phyloP scores from a whole-genome alignment of 37 sponge, comb jelly and placozoan species.

The Haliclona indistincta region DNA sequence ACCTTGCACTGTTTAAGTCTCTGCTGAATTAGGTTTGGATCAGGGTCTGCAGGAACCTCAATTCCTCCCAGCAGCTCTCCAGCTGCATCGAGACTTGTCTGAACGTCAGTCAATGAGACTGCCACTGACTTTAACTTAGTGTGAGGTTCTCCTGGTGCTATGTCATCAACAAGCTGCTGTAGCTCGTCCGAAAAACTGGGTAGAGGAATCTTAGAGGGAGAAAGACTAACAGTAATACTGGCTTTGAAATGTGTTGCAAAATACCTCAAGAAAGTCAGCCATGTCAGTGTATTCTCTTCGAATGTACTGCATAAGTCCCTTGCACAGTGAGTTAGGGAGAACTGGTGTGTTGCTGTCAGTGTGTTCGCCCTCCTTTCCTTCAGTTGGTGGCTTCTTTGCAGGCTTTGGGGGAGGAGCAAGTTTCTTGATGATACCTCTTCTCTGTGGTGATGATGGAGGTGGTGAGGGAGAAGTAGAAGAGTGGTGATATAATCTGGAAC shows the following conservation, averaged over 20 bases:
- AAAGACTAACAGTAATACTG: too few species aligned
- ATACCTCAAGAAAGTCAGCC: too few species aligned
- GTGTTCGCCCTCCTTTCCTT: not conserved
- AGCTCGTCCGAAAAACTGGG: too few species aligned
- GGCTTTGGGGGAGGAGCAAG: not conserved
- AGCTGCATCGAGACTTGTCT: slow-evolving; percentile 7
- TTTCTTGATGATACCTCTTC: not conserved
- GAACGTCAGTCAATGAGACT: too few species aligned
- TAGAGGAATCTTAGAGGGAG: too few species aligned
- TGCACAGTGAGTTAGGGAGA: slow-evolving; percentile 2
- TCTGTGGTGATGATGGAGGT: not conserved
- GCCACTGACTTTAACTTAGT: too few species aligned
- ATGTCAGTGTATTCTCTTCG: slow-evolving; percentile 20
- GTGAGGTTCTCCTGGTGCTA: too few species aligned
- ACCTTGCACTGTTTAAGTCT: slow-evolving; percentile 45
- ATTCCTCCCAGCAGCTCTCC: slow-evolving; percentile 12
- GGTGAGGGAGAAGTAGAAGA: slow-evolving; percentile 3
- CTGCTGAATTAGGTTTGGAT: slow-evolving; percentile 26
- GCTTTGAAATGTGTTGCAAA: too few species aligned
- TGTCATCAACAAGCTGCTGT: too few species aligned
- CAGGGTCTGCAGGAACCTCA: slow-evolving; percentile 13
- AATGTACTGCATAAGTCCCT: slow-evolving; percentile 23
- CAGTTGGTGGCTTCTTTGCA: not conserved
- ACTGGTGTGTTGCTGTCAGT: not conserved
- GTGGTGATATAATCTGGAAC: not conserved